Conservation (phyloP, 92 coral and sea anemone species). For the Paramuricea clavata region DNA sequence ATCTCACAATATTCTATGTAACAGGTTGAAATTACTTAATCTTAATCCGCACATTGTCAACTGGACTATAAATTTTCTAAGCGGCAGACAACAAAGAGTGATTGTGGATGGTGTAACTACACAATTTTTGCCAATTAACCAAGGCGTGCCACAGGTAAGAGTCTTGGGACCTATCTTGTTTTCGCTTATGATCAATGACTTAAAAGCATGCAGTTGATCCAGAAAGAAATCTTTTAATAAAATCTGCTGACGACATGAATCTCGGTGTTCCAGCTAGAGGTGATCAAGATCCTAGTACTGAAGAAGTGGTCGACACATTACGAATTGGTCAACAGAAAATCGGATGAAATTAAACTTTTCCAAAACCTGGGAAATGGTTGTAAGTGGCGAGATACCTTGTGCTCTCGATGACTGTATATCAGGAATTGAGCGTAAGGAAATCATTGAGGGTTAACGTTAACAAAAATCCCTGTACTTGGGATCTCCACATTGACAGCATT, state of each 20-base stretch:
- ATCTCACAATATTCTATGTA: too few species aligned
- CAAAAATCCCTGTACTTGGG: not conserved
- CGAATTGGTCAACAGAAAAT: slow-evolving; percentile 32
- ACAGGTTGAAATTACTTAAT: too few species aligned
- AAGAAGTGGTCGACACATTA: not conserved
- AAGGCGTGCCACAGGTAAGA: not conserved
- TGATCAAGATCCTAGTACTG: not conserved
- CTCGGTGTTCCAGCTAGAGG: slow-evolving; percentile 18
- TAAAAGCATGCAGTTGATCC: slow-evolving; percentile 23
- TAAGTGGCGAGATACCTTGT: slow-evolving; percentile 20
- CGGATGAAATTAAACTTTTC: slow-evolving; percentile 43
- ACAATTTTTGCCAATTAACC: not conserved
- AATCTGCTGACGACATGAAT: slow-evolving; percentile 54
- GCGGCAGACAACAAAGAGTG: not conserved
- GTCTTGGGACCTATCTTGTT: not conserved
- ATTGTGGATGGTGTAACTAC: not conserved
- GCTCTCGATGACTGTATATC: too few species aligned
- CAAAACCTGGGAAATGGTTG: slow-evolving; percentile 45
- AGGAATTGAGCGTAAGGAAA: not conserved
- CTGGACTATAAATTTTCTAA: too few species aligned
- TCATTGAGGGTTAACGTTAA: not conserved
- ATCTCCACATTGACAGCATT: not conserved
- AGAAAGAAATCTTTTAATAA: slow-evolving; percentile 11
- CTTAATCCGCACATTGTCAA: too few species aligned
- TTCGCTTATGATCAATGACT: slow-evolving; percentile 32